Evolutionary conservation across 2,797 vertebrate species (phyloP).

Genomic region (Protonibea diacanthus): DNA sequence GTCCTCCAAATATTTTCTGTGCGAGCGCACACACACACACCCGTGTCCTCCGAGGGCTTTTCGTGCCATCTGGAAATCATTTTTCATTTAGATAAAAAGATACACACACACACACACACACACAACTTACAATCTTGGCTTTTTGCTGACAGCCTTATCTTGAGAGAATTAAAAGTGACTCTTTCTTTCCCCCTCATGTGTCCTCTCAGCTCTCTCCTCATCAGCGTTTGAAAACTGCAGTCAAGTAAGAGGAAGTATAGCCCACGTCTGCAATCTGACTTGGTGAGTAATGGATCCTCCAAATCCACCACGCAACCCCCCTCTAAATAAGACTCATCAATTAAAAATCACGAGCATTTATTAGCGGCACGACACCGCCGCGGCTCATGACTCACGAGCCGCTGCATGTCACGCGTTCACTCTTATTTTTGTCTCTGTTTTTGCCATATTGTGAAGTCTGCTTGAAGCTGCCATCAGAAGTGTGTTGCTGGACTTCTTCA

Average conservation of each 20-base stretch:
- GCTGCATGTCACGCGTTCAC: neutral
- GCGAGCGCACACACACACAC: conserved; percentile 34
- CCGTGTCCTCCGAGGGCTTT: conserved; percentile 51
- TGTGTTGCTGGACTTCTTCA: neutral
- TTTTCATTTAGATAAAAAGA: conserved; percentile 28
- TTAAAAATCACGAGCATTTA: conserved; percentile 10
- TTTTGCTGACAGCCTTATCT: conserved; percentile 47
- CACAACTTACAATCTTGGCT: conserved; percentile 22
- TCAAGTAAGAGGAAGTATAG: conserved; percentile 4
- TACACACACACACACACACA: conserved; percentile 5
- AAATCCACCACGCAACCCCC: conserved; percentile 8
- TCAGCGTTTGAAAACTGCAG: neutral
- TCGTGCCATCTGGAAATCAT: conserved; percentile 69
- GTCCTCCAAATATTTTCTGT: conserved; percentile 52
- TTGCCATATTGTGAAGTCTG: neutral
- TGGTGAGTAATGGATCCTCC: conserved; percentile 36
- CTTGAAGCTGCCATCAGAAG: neutral
- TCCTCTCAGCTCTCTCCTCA: neutral
- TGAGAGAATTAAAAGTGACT: conserved; percentile 33
- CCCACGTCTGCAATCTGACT: conserved; percentile 21
- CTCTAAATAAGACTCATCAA: conserved; percentile 32
- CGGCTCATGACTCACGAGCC: conserved; percentile 38
- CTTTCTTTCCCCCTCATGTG: neutral
- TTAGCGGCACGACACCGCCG: conserved; percentile 3
- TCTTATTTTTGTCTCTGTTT: neutral